Conservation (phyloP, 2,888 invertebrate genomes). For the Conomelus anceps region DNA sequence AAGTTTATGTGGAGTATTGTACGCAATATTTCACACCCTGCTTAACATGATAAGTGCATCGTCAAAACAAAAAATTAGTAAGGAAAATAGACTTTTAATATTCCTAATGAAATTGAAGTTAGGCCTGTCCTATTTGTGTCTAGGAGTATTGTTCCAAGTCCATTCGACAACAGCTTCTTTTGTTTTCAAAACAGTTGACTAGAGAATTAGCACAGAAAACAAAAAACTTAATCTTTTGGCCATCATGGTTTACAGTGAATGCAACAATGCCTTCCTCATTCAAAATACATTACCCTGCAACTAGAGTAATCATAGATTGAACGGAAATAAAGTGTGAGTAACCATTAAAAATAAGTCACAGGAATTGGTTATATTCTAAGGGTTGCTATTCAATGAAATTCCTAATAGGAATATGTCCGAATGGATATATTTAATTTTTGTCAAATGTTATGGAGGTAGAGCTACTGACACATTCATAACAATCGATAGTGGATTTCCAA, state of each 20-base stretch:
- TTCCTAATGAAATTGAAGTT: slow-evolving; percentile 33
- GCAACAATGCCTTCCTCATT: slow-evolving; percentile 17
- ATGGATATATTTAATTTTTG: not conserved
- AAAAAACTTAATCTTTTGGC: slow-evolving; percentile 20
- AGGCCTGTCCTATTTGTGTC: slow-evolving; percentile 31
- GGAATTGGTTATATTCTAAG: not conserved
- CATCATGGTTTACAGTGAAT: slow-evolving; percentile 4
- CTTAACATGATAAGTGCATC: not conserved
- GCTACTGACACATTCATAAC: not conserved
- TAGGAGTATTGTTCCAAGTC: slow-evolving; percentile 30
- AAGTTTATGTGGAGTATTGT: slow-evolving; percentile 23
- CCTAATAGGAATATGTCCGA: not conserved
- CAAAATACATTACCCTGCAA: slow-evolving; percentile 11
- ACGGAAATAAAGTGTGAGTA: slow-evolving; percentile 7
- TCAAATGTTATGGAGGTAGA: not conserved
- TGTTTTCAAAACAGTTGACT: not conserved
- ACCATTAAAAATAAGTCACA: not conserved
- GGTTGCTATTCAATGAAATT: not conserved
- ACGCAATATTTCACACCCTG: not conserved
- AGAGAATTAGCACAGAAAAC: not conserved
- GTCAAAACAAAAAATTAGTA: slow-evolving; percentile 23
- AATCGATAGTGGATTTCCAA: not conserved
- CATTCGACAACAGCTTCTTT: slow-evolving; percentile 24
- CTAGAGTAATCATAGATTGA: slow-evolving; percentile 20
- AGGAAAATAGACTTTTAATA: slow-evolving; percentile 30